These are phyloP conservation scores for Sturnus vulgaris DNA, from an alignment of 2,113 vertebrate genomes.

Conservation along the genomic window DNA sequence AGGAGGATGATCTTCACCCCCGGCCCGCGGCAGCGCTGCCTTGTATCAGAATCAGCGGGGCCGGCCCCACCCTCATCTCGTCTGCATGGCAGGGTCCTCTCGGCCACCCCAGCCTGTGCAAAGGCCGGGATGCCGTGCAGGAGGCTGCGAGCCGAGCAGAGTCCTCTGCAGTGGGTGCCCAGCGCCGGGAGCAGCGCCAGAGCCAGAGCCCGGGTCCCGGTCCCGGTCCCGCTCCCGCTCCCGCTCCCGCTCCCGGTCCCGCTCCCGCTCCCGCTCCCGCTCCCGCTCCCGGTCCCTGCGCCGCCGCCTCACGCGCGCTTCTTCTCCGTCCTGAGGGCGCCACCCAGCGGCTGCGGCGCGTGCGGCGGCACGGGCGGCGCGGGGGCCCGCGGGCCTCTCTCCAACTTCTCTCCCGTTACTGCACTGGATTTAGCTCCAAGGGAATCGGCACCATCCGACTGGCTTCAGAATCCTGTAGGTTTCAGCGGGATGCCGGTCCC, in stretches of 20 bases:
- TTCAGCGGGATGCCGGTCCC: neutral
- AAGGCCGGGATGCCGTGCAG: neutral
- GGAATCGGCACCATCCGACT: no score
- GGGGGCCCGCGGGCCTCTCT: fast-evolving
- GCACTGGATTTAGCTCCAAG: fast-evolving
- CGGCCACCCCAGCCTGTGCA: neutral
- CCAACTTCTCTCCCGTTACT: fast-evolving
- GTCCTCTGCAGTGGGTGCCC: fast-evolving
- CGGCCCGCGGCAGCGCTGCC: neutral
- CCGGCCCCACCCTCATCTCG: neutral
- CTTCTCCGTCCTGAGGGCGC: neutral
- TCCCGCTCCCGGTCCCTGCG: no score
- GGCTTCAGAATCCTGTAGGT: neutral
- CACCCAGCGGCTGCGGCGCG: neutral
- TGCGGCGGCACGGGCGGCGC: fast-evolving
- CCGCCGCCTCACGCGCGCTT: no score
- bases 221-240: no score
- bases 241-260: no score
- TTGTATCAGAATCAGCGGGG: neutral
- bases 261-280: no score
- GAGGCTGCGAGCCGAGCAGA: neutral
- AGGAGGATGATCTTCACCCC: neutral
- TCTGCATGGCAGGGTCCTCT: neutral
- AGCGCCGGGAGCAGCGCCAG: no score
- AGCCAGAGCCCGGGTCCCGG: no score